phyloP scores from a whole-genome alignment of 2,113 vertebrate species.

The Pyxicephalus adspersus region DNA sequence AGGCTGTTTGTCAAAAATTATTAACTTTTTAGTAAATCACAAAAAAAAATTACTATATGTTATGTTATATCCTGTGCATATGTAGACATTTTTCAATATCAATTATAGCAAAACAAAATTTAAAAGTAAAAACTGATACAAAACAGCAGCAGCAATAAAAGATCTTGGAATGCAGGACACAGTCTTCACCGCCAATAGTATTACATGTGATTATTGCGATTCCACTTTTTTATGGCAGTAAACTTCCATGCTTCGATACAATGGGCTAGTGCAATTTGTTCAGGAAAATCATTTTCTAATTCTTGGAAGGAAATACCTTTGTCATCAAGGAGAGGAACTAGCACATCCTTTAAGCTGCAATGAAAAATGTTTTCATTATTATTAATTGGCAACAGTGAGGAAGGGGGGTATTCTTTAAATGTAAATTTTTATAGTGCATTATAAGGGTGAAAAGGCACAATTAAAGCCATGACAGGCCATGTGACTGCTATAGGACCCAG shows the following conservation, averaged over 20 bases:
- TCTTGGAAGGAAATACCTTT: slow-evolving; percentile 75
- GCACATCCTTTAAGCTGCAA: slow-evolving; percentile 80
- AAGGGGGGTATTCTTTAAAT: no score
- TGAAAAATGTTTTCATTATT: no score
- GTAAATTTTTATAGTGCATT: no score
- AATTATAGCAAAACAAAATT: neutral
- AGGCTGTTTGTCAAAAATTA: no score
- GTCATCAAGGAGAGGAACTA: slow-evolving; percentile 76
- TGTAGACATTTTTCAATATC: no score
- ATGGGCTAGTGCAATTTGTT: slow-evolving; percentile 73
- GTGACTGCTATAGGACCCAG: no score
- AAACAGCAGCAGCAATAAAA: neutral
- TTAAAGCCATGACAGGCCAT: no score
- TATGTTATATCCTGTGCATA: no score
- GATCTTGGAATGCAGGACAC: neutral
- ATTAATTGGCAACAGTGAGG: no score
- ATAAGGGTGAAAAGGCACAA: no score
- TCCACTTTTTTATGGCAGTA: slow-evolving; percentile 72
- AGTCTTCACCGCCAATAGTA: neutral
- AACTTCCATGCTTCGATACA: slow-evolving; percentile 81
- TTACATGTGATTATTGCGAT: slow-evolving; percentile 55
- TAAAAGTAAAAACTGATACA: neutral
- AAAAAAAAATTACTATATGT: no score
- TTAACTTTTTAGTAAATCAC: no score
- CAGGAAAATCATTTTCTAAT: slow-evolving; percentile 76